Base-by-base conservation (phyloP, 2,888 invertebrate species). In the Micoletzkya japonica region DNA sequence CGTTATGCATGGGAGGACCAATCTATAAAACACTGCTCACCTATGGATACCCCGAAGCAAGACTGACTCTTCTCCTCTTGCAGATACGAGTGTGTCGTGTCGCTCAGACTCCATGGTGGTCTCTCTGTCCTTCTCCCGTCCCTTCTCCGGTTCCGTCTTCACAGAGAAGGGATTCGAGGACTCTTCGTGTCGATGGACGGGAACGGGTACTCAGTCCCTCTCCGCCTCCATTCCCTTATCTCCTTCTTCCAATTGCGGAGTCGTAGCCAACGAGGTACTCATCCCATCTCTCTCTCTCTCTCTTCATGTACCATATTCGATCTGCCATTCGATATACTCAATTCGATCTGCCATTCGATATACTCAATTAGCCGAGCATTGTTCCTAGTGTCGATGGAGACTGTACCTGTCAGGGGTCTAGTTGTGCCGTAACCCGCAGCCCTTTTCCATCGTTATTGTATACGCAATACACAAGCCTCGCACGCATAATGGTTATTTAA, bases 141-240 rank as follows among this genome's bases (percentile, higher is more conserved):
- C 72, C 26, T 81, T 81, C 68, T 68, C 69, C 36, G 80, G 81
- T 10, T 76, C 79, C 26, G 72, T 81, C 44, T 76, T 80, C 66
- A 76, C 80, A 7, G 78, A 81, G 70, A 78, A 77, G 52, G 72
- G 73, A 32, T 75, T 71, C 61, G 71, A 68, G 57, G 44, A 68
- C 20, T 44, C 39, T 17, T 39, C 30, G 32, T 68, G 68, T 49
- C 50, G 68, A 49, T 68, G 57, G 58, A 68, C 57, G 49, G 81
- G 81, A 37, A 72, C 74, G 57, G 77, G 78, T n/a, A 73, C 76
- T 32, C 71, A 69, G 61, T 68, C 70, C 4, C 63, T 81, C 71
- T 60, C 73, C 34, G 32, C 78, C 56, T 69, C 74, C 32, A 73
- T 81, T 37, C 79, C 78, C 52, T 70, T 78, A 39, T 73, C 76